Percentiles rank a stretch among this genome's conserved stretches.
phyloP scores from a whole-genome alignment of 2,113 vertebrate genomes.

The Acanthochromis polyacanthus region DNA sequence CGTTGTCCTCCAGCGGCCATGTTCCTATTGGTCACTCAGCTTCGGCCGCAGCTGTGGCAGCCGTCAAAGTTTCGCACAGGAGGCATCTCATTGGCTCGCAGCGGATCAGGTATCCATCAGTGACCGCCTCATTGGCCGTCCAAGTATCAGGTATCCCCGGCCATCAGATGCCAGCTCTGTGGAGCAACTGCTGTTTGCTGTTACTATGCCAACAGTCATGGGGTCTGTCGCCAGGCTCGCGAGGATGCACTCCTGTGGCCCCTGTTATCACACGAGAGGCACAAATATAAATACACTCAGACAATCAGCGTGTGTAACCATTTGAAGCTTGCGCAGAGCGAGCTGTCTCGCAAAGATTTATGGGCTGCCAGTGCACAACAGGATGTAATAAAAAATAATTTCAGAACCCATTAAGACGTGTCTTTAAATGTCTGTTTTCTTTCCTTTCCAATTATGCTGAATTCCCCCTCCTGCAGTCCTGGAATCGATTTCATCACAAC shows the following conservation, averaged over 20 bases:
- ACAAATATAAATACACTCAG: constrained; percentile 36
- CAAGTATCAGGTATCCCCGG: constrained; percentile 71
- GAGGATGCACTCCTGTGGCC: constrained; percentile 50
- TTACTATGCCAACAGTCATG: constrained; percentile 62
- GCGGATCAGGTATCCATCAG: constrained; percentile 69
- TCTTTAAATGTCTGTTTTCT: constrained; percentile 65
- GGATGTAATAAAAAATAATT: constrained; percentile 58
- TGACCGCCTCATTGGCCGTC: constrained; percentile 49
- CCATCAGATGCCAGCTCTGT: constrained; percentile 52
- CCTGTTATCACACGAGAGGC: constrained; percentile 32
- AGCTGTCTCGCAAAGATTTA: constrained; percentile 56
- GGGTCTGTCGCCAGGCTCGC: constrained; percentile 20
- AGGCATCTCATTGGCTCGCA: constrained; percentile 65
- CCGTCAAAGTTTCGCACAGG: constrained; percentile 36
- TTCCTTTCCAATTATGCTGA: constrained; percentile 55
- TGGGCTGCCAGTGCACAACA: constrained; percentile 49
- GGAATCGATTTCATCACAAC: constrained; percentile 47
- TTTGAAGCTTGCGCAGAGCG: constrained; percentile 25
- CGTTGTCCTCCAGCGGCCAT: background rate
- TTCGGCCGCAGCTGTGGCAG: constrained; percentile 59
- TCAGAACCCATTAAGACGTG: constrained; percentile 36
- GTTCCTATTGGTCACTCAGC: constrained; percentile 31
- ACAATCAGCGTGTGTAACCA: constrained; percentile 46
- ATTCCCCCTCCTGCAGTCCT: constrained; percentile 4
- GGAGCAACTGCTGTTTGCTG: constrained; percentile 70